Conservation (phyloP, 2,113 vertebrate species). For the Ctenomys sociabilis region DNA sequence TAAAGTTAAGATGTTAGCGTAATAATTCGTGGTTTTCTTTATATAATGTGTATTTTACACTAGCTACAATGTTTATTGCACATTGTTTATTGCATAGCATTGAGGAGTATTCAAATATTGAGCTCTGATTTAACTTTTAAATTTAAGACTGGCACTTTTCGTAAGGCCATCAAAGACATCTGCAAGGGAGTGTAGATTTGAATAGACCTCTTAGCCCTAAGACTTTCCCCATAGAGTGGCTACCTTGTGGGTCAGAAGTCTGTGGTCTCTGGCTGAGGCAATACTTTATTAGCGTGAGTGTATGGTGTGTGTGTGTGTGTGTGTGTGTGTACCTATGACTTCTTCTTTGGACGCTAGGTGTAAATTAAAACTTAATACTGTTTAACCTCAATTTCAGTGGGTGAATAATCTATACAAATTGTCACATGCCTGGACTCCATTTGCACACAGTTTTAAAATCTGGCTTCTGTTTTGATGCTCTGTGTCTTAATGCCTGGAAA, state of each 20-base stretch:
- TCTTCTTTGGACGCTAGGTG: neutral
- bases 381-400: neutral
- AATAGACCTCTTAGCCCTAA: neutral
- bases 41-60: neutral
- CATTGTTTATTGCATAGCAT: neutral
- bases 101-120: neutral
- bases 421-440: neutral
- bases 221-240: neutral
- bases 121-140: constrained; percentile 28
- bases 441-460: neutral
- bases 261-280: neutral
- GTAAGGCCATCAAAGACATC: neutral
- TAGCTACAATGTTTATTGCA: neutral
- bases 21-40: neutral
- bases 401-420: neutral
- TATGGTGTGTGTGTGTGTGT: no score
- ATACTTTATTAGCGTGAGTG: no score
- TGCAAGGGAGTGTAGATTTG: neutral
- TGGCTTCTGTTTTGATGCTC: neutral
- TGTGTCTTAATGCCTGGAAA: neutral
- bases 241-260: neutral
- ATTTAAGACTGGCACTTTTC: neutral
- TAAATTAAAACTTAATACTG: constrained; percentile 27
- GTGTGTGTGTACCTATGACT: neutral
- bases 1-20: neutral